Evolutionary conservation across 2,113 vertebrate species (phyloP), one percentile per base, ranked within the genome.

Genomic region (Atractosteus spatula): DNA sequence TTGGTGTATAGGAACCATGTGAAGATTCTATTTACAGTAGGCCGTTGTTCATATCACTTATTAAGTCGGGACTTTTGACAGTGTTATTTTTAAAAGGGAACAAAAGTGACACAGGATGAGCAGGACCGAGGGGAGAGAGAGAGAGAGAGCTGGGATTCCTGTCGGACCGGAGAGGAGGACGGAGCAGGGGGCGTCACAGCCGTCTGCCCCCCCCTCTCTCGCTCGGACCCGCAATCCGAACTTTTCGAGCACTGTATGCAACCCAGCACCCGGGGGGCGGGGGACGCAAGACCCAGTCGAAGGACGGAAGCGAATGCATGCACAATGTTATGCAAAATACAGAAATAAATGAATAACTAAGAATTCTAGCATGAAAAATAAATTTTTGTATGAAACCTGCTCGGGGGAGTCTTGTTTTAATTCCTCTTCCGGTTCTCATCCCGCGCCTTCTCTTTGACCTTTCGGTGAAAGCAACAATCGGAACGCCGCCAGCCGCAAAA

Each of bases 311-410:
- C 75, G 84, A 90, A 89, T 94, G 94, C 94, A 96, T 96, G 95
- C 91, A 93, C 81, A 88, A 92, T 94, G 94, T 94, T 95, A 95
- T 96, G 94, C 94, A 96, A 93, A 70, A 93, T 74, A 79, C 66
- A 75, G 75, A 17, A 69, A 80, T 72, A 76, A 72, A 74, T 74
- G 75, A 78, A 81, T 41, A 80, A 67, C 67, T 77, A 59, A 74
- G 65, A 82, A 91, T 85, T 91, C 89, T 79, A 95, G 94, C 95
- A 96, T 96, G 95, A 94, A 96, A 96, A 29, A 29, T 29, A 95
- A 95, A 95, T 95, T 95, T 94, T 95, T 95, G 87, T 95, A 93
- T 81, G 72, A 84, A 83, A 80, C 74, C 74, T 76, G 75, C 65
- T 71, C 71, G 73, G 29, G 70, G 51, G 67, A 74, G 64, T 79